Evolutionary conservation across 2,888 invertebrate species (phyloP).

Genomic region (Drosophila testacea): DNA sequence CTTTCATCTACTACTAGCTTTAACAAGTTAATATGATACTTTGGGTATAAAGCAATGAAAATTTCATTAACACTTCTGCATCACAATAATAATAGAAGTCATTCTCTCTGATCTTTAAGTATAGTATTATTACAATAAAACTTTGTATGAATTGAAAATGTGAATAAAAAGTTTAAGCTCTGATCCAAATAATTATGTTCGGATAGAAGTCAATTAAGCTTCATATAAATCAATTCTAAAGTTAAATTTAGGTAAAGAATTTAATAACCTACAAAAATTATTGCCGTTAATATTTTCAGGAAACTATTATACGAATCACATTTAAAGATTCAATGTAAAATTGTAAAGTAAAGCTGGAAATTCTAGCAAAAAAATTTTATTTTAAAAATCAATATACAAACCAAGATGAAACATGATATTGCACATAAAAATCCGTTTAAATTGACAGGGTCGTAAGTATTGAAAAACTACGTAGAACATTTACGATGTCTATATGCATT

Average conservation of each 20-base stretch:
- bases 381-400: not conserved
- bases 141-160: not conserved
- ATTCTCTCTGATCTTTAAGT: not conserved
- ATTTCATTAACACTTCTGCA: slow-evolving; percentile 2
- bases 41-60: slow-evolving; percentile 5
- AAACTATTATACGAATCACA: not conserved
- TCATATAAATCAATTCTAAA: too few species aligned
- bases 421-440: not conserved
- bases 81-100: not conserved
- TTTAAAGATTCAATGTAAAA: not conserved
- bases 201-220: too few species aligned
- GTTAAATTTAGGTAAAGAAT: too few species aligned
- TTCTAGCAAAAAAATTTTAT: not conserved
- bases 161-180: not conserved
- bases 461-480: slow-evolving; percentile 2
- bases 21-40: slow-evolving; percentile 28
- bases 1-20: slow-evolving; percentile 9
- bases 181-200: too few species aligned
- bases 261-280: not conserved
- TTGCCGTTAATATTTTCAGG: not conserved
- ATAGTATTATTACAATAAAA: not conserved
- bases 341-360: not conserved
- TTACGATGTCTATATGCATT: not conserved
- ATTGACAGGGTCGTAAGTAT: slow-evolving; percentile 2
- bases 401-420: slow-evolving; percentile 8